phyloP scores from a whole-genome alignment of 2,113 vertebrate genomes.

The Corapipo altera region DNA sequence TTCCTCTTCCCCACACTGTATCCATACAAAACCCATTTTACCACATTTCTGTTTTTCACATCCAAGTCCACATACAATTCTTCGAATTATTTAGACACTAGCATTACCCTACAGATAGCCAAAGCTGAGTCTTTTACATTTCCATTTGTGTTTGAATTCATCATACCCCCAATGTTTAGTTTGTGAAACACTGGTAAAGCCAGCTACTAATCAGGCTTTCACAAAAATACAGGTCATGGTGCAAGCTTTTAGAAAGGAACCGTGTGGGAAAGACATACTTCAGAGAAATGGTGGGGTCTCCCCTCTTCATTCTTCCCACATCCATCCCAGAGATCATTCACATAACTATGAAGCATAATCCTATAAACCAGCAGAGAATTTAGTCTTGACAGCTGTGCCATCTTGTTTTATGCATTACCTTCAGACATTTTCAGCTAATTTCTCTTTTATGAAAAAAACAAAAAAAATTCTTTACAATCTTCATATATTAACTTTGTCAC shows the following conservation, averaged over 20 bases:
- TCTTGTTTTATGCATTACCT: slow-evolving; percentile 13
- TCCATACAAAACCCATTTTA: not conserved
- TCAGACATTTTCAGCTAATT: slow-evolving; percentile 30
- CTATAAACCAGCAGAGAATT: not conserved
- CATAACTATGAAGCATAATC: not conserved
- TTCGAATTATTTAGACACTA: not conserved
- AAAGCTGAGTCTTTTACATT: not conserved
- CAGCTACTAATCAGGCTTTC: not conserved
- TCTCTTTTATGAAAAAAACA: slow-evolving; percentile 14
- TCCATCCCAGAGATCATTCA: not conserved
- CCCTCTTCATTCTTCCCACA: not conserved
- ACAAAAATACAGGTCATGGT: not conserved
- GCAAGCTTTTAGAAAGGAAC: not conserved
- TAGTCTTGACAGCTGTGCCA: not conserved
- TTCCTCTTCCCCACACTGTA: not conserved
- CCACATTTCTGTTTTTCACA: not conserved
- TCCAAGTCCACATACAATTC: not conserved
- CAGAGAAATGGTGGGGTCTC: not conserved
- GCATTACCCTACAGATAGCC: not conserved
- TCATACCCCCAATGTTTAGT: not conserved
- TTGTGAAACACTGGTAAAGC: not conserved
- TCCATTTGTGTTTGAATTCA: not conserved
- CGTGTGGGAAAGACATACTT: not conserved
- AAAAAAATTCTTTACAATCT: not conserved
- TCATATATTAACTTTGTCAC: not conserved